phyloP scores from a whole-genome alignment of 2,113 vertebrate genomes.

The Baryphthengus martii region DNA sequence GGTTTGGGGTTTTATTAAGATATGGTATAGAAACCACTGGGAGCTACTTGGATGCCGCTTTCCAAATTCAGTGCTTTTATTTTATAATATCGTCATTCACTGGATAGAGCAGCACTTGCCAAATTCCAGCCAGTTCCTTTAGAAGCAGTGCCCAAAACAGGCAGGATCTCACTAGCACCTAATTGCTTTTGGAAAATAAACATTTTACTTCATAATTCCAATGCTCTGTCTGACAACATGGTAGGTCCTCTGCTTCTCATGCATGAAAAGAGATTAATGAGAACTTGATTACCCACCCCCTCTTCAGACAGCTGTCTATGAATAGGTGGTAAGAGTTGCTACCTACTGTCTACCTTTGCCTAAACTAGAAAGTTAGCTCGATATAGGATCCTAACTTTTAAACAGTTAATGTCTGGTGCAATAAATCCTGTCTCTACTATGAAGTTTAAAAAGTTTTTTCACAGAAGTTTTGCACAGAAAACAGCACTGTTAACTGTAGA shows the following conservation, averaged over 20 bases:
- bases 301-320: background rate
- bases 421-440: background rate
- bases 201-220: conserved; percentile 48
- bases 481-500: background rate
- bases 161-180: conserved; percentile 16
- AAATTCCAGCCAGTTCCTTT: background rate
- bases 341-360: background rate
- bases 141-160: conserved; percentile 1
- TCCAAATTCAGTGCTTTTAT: background rate
- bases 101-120: background rate
- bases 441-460: background rate
- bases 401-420: background rate
- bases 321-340: background rate
- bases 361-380: too few relatives aligned
- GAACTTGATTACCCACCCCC: background rate
- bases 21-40: background rate
- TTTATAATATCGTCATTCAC: background rate
- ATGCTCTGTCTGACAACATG: background rate
- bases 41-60: background rate
- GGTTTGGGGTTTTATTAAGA: background rate
- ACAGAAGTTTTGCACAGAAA: background rate
- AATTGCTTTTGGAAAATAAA: conserved; percentile 47
- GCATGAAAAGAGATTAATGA: background rate
- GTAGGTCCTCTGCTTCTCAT: background rate
- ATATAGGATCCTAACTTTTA: background rate